These are phyloP conservation scores for Philopotamus ludificatus DNA, from an alignment of 1,140 invertebrate genomes.

Conservation along the genomic window DNA sequence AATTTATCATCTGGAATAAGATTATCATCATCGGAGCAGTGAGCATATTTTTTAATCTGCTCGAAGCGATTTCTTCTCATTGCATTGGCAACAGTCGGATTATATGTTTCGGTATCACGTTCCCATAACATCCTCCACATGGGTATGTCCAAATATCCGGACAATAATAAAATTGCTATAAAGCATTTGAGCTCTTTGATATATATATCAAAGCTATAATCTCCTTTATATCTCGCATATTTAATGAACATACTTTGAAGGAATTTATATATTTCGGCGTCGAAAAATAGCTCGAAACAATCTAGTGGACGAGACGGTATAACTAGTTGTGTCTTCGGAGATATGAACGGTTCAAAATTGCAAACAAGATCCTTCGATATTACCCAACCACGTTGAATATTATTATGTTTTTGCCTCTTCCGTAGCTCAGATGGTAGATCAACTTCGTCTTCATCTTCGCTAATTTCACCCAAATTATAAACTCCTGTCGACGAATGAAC, in stretches of 20 bases:
- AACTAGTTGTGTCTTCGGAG: slow-evolving; percentile 1
- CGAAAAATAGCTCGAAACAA: neutral
- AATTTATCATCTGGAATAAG: neutral
- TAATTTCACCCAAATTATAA: slow-evolving; percentile 5
- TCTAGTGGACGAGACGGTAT: neutral
- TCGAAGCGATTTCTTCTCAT: too few species aligned
- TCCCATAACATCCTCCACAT: too few species aligned
- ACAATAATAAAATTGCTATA: neutral
- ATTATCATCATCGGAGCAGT: too few species aligned
- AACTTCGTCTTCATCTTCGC: neutral
- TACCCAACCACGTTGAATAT: slow-evolving; percentile 3
- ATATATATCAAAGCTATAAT: neutral
- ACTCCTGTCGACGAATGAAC: slow-evolving; percentile 5
- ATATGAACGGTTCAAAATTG: slow-evolving; percentile 4
- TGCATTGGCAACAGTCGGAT: too few species aligned
- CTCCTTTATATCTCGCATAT: neutral
- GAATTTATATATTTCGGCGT: too few species aligned
- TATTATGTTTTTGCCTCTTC: slow-evolving; percentile 3
- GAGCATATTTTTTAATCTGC: too few species aligned
- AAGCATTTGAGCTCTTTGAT: neutral
- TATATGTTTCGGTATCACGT: too few species aligned
- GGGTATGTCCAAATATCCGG: too few species aligned
- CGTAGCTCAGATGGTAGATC: neutral
- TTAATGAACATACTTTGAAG: neutral
- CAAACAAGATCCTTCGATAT: slow-evolving; percentile 4